Evolutionary conservation across 1,140 invertebrate species (phyloP).

Genomic region (Carcinoscorpius rotundicauda): DNA sequence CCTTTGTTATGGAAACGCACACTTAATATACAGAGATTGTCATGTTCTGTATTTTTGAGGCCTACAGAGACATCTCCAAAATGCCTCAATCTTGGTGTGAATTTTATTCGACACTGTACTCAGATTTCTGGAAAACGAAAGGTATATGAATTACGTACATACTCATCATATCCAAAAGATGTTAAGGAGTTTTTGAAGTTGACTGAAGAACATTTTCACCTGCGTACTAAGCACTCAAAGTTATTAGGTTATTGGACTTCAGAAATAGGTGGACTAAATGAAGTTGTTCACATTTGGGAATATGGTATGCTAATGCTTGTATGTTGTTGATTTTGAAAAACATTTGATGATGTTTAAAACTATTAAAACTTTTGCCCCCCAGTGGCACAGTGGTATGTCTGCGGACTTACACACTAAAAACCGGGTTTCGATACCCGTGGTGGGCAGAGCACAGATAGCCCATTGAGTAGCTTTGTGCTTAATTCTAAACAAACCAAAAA

Average conservation of each 20-base stretch:
- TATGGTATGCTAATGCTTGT: conserved; percentile 27
- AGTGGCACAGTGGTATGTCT: not conserved
- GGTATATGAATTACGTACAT: conserved; percentile 30
- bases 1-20: too few species aligned
- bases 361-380: not conserved
- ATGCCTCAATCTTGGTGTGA: too few species aligned
- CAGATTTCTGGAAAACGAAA: conserved; percentile 7
- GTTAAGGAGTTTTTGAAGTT: conserved; percentile 28
- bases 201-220: conserved; percentile 29
- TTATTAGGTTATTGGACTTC: conserved; percentile 33
- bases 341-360: not conserved
- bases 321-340: not conserved
- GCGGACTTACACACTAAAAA: not conserved
- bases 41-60: too few species aligned
- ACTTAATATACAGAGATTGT: too few species aligned
- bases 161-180: conserved; percentile 25
- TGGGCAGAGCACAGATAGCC: not conserved
- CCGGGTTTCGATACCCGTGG: not conserved
- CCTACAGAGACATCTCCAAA: too few species aligned
- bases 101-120: too few species aligned
- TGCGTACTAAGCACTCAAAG: conserved; percentile 30
- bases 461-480: too few species aligned
- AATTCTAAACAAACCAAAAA: too few species aligned
- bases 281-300: conserved; percentile 36
- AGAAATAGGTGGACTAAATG: conserved; percentile 33